Evolutionary conservation across 1,140 invertebrate species (phyloP).

Genomic region (Ostrea denselamellosa): DNA sequence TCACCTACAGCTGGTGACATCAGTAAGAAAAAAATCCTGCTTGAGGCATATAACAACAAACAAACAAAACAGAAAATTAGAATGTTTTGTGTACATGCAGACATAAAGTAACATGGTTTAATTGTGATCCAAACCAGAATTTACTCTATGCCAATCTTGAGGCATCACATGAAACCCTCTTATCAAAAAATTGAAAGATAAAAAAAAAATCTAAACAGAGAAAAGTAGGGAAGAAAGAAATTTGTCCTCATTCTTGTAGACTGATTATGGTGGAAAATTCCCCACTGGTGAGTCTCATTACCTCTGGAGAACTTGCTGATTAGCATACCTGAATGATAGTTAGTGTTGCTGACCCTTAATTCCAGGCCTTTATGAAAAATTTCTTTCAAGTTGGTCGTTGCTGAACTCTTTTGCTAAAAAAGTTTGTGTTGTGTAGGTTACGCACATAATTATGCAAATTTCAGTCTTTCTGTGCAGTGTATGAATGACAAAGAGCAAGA

Average conservation of each 20-base stretch:
- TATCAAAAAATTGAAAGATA: not conserved
- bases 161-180: constrained; percentile 20
- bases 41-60: too few species aligned
- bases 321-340: not conserved
- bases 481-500: too few species aligned
- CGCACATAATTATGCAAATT: too few species aligned
- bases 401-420: too few species aligned
- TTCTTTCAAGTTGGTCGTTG: not conserved
- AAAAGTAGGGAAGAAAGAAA: constrained; percentile 12
- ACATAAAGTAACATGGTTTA: too few species aligned
- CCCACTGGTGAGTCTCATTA: not conserved
- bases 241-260: constrained; percentile 18
- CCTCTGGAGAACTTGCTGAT: not conserved
- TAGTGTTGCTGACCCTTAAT: constrained; percentile 2
- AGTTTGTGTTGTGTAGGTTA: too few species aligned
- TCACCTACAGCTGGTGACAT: too few species aligned
- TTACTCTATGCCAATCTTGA: not conserved
- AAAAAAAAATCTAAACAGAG: not conserved
- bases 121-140: not conserved
- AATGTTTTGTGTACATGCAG: too few species aligned
- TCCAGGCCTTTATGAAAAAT: not conserved
- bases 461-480: too few species aligned
- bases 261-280: not conserved
- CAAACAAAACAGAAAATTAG: too few species aligned
- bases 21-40: too few species aligned